phyloP scores from a whole-genome alignment of 2,797 vertebrate genomes.

The Zenarchopterus dispar region DNA sequence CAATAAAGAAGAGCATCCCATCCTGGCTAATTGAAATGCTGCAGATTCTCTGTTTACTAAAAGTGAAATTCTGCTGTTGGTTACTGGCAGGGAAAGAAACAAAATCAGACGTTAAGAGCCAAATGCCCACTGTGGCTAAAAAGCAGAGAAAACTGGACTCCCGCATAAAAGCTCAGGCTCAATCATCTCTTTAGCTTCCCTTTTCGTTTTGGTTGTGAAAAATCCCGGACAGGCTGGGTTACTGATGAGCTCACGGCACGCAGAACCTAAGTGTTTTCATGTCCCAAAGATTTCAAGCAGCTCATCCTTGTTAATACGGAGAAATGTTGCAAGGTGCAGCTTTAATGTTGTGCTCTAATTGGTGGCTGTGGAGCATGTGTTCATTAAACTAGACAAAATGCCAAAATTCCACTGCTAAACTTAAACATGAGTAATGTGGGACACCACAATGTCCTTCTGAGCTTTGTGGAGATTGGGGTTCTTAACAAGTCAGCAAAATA shows the following conservation, averaged over 20 bases:
- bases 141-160: constrained; percentile 25
- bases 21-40: constrained; percentile 44
- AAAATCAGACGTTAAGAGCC: constrained; percentile 24
- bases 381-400: constrained; percentile 12
- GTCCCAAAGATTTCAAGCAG: too few species aligned
- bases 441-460: background rate
- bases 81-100: constrained; percentile 28
- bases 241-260: too few species aligned
- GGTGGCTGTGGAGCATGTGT: background rate
- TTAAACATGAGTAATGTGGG: background rate
- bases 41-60: constrained; percentile 48
- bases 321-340: background rate
- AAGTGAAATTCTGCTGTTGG: constrained; percentile 26
- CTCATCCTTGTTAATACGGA: too few species aligned
- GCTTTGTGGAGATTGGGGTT: background rate
- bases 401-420: background rate
- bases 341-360: constrained; percentile 33
- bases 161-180: constrained; percentile 7
- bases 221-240: constrained; percentile 21
- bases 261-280: too few species aligned
- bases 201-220: background rate
- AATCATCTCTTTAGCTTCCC: background rate
- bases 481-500: constrained; percentile 5
- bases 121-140: constrained; percentile 12
- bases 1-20: constrained; percentile 50